Evolutionary conservation across 1,140 invertebrate species (phyloP), one percentile per base, ranked within the genome.

Genomic region (Galleria mellonella): DNA sequence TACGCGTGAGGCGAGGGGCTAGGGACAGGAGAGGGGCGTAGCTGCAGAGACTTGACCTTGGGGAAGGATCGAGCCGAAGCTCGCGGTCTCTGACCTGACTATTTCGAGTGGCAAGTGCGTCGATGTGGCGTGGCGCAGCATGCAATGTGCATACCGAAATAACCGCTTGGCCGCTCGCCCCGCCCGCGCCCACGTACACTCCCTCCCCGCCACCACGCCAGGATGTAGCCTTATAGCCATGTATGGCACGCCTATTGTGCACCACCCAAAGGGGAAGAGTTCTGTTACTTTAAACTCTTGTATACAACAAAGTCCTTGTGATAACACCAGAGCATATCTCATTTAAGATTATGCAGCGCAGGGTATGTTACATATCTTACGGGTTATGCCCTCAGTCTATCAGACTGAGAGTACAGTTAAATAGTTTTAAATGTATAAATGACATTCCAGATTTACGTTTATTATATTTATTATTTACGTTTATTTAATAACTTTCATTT

Each of bases 141-240:
- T 81, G 77, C 81, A 84, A 84, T 84, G 81, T 82, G 81, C 81
- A 82, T 84, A 84, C 81, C 74, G 77, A 82, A 84, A 84, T 84
- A 84, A 77, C 73, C 75, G 67, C 73, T 70, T 58, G 62, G 62
- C 59, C 51, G 56, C 43, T 45, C 61, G 67, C 62, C 62, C 65
- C 70, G 59, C 71, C 67, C 62, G 52, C 64, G 45, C 63, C 60
- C 63, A 47, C 60, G 57, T 58, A 30, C 17, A 5, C 44, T 10
- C 47, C 51, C 48, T 39, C 57, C 52, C 39, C 48, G 43, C 57
- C 49, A 35, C 11, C 39, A 12, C 44, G 30, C 30, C 54, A 63
- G 62, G 62, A 68, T 66, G 58, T 59, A 48, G 56, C 47, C 66
- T 62, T 57, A 58, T 61, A 57, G 44, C 51, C 55, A 64, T 64